phyloP scores from a whole-genome alignment of 2,113 vertebrate species.

The Megalops atlanticus region DNA sequence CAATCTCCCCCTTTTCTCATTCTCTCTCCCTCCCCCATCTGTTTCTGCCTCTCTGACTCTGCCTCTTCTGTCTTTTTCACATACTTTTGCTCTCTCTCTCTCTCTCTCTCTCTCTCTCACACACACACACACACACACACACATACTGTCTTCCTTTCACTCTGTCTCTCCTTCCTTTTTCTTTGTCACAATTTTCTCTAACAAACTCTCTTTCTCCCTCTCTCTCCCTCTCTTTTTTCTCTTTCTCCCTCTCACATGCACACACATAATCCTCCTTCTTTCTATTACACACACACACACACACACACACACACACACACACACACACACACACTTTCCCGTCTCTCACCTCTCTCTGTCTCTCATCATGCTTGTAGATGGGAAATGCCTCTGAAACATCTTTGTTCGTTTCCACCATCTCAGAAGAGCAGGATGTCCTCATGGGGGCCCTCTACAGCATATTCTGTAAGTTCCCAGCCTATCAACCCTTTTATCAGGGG shows the following conservation, averaged over 20 bases:
- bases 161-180: too few relatives aligned
- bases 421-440: conserved; percentile 73
- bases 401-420: conserved; percentile 72
- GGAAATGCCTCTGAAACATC: conserved; percentile 70
- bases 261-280: conserved; percentile 2
- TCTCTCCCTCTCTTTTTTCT: too few relatives aligned
- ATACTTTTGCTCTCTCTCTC: too few relatives aligned
- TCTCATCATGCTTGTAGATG: conserved; percentile 65
- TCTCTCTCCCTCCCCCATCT: too few relatives aligned
- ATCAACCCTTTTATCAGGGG: not conserved
- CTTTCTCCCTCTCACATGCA: not conserved
- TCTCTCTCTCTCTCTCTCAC: too few relatives aligned
- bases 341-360: not conserved
- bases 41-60: too few relatives aligned
- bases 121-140: too few relatives aligned
- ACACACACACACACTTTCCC: not conserved
- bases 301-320: not conserved
- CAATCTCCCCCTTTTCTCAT: too few relatives aligned
- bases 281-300: not conserved
- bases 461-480: conserved; percentile 71
- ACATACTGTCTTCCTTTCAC: too few relatives aligned
- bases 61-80: too few relatives aligned
- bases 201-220: too few relatives aligned
- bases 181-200: too few relatives aligned
- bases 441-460: conserved; percentile 75